Base-by-base conservation (phyloP, 2,113 vertebrate genomes). In the Actenoides hombroni region DNA sequence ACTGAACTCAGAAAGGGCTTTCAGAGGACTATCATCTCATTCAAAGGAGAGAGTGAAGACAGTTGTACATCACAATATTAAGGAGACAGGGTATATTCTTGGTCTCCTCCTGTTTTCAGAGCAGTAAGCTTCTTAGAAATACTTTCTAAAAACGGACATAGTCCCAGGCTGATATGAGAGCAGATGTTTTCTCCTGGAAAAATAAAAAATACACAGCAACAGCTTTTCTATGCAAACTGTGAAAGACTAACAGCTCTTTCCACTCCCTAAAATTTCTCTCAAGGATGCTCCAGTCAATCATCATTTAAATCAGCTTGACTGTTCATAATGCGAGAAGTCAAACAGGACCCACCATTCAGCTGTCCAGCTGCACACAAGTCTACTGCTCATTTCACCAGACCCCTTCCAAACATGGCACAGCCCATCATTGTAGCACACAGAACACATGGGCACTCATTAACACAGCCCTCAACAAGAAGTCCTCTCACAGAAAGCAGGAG, bases 51-150 rank as follows among this genome's bases (percentile, higher is more conserved):
- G 23, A 40, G 6, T n/a, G 16, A 68, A 91, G 24, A 60, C 33
- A 81, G 35, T 19, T 64, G 56, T 28, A 84, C 2, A 1, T n/a
- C 26, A 26, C 0, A 0, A 44, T 78, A 56, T 33, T 60, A 59
- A 89, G 39, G 26, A 75, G 31, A 28, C 10, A 77, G 2, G 37
- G 33, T 57, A 35, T 64, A 53, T 57, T 74, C 28, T 40, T 69
- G 46, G 15, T 13, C 9, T 20, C 18, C n/a, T 26, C 17, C 25
- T 86, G 11, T 70, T 88, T 26, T 80, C 51, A 70, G 59, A 67
- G 28, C 21, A 77, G 29, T 33, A 26, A 60, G 24, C 11, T 26
- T 53, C 63, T 29, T 78, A 33, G 16, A 86, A 86, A 71, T 31
- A 37, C 68, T 95, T 92, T 88, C 60, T 83, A 21, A 33, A 67